phyloP scores from a whole-genome alignment of 2,888 invertebrate genomes.

The Augiades crinisus region DNA sequence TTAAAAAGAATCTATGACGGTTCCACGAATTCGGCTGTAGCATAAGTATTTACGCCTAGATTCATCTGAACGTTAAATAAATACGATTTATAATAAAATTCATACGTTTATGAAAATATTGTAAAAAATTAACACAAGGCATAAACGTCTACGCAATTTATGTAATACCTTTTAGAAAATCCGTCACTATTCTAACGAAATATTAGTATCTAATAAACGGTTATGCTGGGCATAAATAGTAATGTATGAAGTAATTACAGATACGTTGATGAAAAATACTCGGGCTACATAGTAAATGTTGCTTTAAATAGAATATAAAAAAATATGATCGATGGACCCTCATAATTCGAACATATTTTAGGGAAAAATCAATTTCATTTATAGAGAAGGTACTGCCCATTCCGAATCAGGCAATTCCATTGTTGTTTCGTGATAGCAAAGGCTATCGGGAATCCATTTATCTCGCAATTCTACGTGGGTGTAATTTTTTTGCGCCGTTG shows the following conservation, averaged over 20 bases:
- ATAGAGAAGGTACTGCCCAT: conserved; percentile 4
- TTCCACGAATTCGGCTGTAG: conserved; percentile 38
- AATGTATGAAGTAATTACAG: no score
- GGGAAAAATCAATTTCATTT: conserved; percentile 16
- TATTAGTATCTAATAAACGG: no score
- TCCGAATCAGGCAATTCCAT: conserved; percentile 19
- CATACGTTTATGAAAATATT: no score
- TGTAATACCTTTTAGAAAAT: no score
- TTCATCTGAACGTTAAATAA: conserved; percentile 8
- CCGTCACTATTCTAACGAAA: no score
- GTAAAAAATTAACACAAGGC: no score
- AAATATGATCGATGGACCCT: background rate
- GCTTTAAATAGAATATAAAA: background rate
- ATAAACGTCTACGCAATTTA: no score
- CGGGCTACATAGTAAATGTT: no score
- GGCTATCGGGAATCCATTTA: conserved; percentile 52
- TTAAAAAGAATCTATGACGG: conserved; percentile 53
- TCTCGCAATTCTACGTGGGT: conserved; percentile 54
- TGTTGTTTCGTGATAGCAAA: conserved; percentile 31
- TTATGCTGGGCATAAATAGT: no score
- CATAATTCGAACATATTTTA: background rate
- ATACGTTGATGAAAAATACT: no score
- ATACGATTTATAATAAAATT: no score
- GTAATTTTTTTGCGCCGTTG: conserved; percentile 66
- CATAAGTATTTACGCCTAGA: conserved; percentile 6